These are phyloP conservation scores for Theristicus caerulescens DNA, from an alignment of 2,113 vertebrate genomes.

Conservation along the genomic window DNA sequence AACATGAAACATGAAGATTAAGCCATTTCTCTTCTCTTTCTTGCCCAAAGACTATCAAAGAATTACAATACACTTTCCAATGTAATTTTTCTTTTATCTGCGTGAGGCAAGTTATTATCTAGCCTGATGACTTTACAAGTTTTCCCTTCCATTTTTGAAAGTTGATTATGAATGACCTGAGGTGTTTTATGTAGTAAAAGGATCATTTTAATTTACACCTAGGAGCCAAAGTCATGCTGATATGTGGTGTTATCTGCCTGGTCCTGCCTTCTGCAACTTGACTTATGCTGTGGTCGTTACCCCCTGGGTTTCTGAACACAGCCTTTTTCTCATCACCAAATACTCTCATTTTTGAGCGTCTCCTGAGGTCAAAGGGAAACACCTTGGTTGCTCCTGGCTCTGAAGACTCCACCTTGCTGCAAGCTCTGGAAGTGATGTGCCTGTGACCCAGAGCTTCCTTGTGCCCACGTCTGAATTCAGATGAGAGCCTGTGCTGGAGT, in stretches of 20 bases:
- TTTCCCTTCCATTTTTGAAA: neutral
- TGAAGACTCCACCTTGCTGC: neutral
- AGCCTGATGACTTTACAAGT: neutral
- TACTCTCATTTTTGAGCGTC: neutral
- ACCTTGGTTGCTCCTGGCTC: neutral
- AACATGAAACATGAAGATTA: neutral
- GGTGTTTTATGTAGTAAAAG: neutral
- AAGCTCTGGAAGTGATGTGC: neutral
- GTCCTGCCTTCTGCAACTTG: neutral
- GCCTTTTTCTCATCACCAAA: neutral
- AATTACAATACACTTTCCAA: neutral
- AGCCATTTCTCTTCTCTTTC: neutral
- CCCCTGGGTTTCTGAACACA: neutral
- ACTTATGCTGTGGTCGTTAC: fast-evolving
- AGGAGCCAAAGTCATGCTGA: neutral
- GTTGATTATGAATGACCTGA: fast-evolving
- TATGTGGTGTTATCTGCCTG: neutral
- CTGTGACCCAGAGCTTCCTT: neutral
- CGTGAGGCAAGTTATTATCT: neutral
- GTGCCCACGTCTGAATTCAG: fast-evolving
- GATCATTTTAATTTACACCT: neutral
- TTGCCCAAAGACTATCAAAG: neutral
- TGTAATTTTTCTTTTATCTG: neutral
- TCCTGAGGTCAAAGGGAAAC: neutral
- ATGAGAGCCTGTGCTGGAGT: neutral